Percentiles rank a stretch among this genome's conserved stretches.
Evolutionary conservation across 2,797 vertebrate genomes (phyloP).

Genomic region (Capromys pilorides): DNA sequence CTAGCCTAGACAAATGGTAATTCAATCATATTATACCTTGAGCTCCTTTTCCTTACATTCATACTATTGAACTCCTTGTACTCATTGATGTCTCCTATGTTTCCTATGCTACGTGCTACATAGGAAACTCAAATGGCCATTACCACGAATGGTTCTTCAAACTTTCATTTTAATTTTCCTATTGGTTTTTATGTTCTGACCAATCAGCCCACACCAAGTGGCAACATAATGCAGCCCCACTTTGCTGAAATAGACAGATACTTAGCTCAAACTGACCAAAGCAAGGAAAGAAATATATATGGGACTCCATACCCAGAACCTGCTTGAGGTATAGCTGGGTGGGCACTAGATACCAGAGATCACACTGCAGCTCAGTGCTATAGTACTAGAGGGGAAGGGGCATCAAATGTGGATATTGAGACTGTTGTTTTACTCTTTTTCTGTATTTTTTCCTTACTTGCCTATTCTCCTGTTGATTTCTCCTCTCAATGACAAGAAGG

Average conservation of each 20-base stretch:
- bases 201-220: background rate
- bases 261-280: background rate
- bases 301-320: background rate
- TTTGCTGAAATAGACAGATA: background rate
- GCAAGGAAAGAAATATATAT: background rate
- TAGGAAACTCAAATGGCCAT: background rate
- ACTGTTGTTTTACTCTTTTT: background rate
- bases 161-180: background rate
- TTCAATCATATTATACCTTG: background rate
- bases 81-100: background rate
- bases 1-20: constrained; percentile 15
- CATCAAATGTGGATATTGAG: background rate
- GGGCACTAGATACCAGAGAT: constrained; percentile 28
- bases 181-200: fast-evolving
- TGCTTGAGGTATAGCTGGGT: background rate
- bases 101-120: background rate
- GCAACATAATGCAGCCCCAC: background rate
- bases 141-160: background rate
- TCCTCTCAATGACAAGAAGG: background rate
- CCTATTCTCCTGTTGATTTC: background rate
- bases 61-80: background rate
- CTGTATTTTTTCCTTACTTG: background rate
- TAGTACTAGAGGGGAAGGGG: background rate
- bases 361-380: background rate
- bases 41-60: background rate